Base-by-base conservation (phyloP, 1,140 invertebrate genomes). In the Macrosteles quadrilineatus region DNA sequence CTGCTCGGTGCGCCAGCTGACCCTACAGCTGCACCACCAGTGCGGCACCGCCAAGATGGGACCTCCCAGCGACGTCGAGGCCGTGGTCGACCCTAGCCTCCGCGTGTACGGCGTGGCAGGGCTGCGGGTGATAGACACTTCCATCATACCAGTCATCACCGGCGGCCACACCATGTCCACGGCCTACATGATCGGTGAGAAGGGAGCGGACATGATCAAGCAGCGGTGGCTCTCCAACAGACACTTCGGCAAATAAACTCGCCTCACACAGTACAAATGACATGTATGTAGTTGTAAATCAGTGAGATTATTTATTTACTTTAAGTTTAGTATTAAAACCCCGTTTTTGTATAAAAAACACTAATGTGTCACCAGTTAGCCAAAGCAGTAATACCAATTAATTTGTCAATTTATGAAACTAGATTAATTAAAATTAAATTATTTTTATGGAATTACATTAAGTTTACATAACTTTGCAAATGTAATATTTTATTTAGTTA, bases 161-260 rank as follows among this genome's bases (percentile, higher is more conserved):
- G 84, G 83, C 2, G 90, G 87, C 0, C 91, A 94, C 75, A 87
- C 89, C 0, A 91, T 88, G 72, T 90, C 89, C 0, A 86, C 87
- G 0, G 86, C 90, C 2, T 86, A 87, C 59, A 96, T 97, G 94
- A 90, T 97, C 53, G 95, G 87, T 0, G 94, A 97, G 79, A 94
- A 93, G 77, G 91, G 85, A 0, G 87, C 92, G 0, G 90, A 95
- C 78, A 83, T 95, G 76, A 92, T 96, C 36, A 90, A 88, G 74
- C 78, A 83, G 67, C 78, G 82, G 57, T 88, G 87, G 87, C 40
- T 63, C 25, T 47, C 27, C 31, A 17, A 59, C 19, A 31, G 29
- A 32, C 32, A 6, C 55, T 59, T 63, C n/a, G 53, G 23, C 1
- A 57, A 57, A 29, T 57, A 23, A 57, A 21, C n/a, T n/a, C n/a